phyloP scores from a whole-genome alignment of 2,797 vertebrate species.

The Acanthiza pusilla region DNA sequence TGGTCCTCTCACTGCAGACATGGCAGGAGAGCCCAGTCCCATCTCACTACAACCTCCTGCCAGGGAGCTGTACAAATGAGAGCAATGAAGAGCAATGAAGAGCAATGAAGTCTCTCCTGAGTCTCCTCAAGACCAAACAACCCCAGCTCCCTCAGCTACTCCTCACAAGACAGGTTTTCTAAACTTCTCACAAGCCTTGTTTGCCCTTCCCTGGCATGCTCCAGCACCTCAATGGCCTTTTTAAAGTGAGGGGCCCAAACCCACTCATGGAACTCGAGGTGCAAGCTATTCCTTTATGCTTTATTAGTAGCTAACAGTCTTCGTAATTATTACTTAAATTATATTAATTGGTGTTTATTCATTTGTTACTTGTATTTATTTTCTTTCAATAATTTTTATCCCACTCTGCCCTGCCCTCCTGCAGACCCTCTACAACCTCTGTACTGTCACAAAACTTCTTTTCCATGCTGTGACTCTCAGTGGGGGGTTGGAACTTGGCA shows the following conservation, averaged over 20 bases:
- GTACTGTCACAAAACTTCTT: not conserved
- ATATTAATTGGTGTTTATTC: not conserved
- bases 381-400: not conserved
- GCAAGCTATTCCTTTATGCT: not conserved
- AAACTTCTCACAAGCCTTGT: not conserved
- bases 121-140: not conserved
- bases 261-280: rapidly evolving
- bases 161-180: not conserved
- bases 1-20: not conserved
- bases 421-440: not conserved
- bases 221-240: not conserved
- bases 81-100: no score
- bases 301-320: not conserved
- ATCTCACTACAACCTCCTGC: not conserved
- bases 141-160: not conserved
- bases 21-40: not conserved
- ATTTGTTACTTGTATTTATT: not conserved
- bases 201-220: rapidly evolving
- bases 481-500: rapidly evolving
- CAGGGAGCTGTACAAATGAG: not conserved
- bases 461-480: not conserved
- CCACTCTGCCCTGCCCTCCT: not conserved
- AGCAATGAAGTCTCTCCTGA: not conserved
- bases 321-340: not conserved
- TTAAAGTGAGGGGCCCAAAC: not conserved